Percentiles rank a stretch among this genome's conserved stretches.
phyloP scores from a whole-genome alignment of 2,113 vertebrate genomes.

The Cryptotis parvus region DNA sequence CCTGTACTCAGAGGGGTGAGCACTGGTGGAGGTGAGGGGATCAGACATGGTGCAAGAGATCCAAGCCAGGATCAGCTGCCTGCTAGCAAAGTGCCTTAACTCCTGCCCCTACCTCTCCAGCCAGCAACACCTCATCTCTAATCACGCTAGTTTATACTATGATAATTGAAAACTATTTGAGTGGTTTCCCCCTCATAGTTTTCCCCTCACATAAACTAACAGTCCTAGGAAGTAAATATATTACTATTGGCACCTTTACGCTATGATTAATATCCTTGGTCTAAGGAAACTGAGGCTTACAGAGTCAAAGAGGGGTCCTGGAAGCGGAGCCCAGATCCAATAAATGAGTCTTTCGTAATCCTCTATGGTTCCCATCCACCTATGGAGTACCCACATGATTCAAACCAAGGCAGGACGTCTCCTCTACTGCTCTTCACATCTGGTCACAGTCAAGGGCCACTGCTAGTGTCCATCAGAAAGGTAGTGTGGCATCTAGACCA shows the following conservation, averaged over 20 bases:
- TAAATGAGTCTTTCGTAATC: neutral
- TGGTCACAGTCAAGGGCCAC: neutral
- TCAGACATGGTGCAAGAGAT: too few species aligned
- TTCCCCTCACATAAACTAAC: fast-evolving
- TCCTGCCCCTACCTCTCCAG: too few species aligned
- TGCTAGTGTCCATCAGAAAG: neutral
- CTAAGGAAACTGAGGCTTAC: neutral
- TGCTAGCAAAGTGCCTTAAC: too few species aligned
- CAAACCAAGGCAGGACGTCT: neutral
- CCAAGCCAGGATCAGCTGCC: too few species aligned
- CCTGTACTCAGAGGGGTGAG: too few species aligned
- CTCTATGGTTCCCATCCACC: fast-evolving
- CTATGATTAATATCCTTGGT: too few species aligned
- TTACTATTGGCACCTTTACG: neutral
- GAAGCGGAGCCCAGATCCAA: neutral
- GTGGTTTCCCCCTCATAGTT: neutral
- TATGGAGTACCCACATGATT: neutral
- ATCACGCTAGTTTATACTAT: neutral
- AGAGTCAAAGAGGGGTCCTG: neutral
- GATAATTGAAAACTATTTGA: neutral
- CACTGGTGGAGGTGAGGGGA: too few species aligned
- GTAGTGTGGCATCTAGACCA: neutral
- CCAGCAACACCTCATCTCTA: too few species aligned
- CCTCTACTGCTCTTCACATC: neutral
- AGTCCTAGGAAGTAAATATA: neutral